Conservation (phyloP, 2,888 invertebrate species). For the Eupeodes luniger region DNA sequence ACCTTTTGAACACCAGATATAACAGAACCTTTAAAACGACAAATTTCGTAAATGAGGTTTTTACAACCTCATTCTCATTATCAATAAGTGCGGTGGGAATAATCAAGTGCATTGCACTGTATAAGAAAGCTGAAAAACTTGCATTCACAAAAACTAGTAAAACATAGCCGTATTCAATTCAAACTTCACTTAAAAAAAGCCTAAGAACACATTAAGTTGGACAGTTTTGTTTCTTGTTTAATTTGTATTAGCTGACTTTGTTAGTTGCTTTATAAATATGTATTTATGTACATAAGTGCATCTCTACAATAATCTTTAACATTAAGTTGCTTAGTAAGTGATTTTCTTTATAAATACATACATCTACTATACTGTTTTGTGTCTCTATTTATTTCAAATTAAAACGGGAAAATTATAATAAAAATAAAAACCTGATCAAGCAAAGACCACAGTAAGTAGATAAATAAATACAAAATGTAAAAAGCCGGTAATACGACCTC, state of each 20-base stretch:
- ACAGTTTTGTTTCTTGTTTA: background rate
- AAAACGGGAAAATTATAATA: conserved; percentile 50
- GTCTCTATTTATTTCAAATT: conserved; percentile 36
- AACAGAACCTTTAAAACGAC: too few species aligned
- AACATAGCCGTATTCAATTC: background rate
- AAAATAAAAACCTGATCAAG: conserved; percentile 54
- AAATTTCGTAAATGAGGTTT: too few species aligned
- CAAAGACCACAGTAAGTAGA: conserved; percentile 1
- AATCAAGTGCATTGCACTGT: background rate
- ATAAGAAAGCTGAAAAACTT: background rate
- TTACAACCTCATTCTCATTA: background rate
- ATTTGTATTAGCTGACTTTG: background rate
- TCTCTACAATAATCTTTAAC: background rate
- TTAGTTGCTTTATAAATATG: background rate
- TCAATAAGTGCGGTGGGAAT: background rate
- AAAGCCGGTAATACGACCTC: conserved; percentile 68
- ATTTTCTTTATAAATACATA: conserved; percentile 13
- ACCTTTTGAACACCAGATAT: too few species aligned
- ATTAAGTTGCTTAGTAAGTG: conserved; percentile 26
- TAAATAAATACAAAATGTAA: conserved; percentile 47
- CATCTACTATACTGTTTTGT: background rate
- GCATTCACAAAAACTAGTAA: conserved; percentile 2
- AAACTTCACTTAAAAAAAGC: conserved; percentile 2
- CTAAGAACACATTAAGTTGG: background rate
- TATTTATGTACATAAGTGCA: too few species aligned